Evolutionary conservation across 2,797 vertebrate genomes (phyloP).

Genomic region (Podargus strigoides): DNA sequence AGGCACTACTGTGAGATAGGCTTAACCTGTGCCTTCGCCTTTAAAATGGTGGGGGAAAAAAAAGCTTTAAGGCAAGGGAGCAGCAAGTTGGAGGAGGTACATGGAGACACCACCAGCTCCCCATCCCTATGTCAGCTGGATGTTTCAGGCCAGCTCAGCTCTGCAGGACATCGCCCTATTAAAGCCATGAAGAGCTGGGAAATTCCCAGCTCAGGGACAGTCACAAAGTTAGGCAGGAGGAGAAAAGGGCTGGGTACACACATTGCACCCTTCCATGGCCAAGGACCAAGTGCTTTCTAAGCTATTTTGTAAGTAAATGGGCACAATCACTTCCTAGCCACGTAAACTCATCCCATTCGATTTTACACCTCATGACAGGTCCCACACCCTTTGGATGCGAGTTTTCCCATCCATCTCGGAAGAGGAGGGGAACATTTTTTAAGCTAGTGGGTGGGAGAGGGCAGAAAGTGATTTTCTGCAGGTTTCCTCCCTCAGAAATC

Average conservation of each 20-base stretch:
- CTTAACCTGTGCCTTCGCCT: background rate
- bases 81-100: background rate
- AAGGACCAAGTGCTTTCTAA: background rate
- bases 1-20: background rate
- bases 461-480: background rate
- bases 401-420: background rate
- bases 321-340: background rate
- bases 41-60: background rate
- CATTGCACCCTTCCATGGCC: background rate
- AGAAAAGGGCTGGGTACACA: background rate
- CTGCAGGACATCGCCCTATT: background rate
- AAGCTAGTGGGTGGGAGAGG: background rate
- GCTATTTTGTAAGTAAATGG: fast-evolving
- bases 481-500: background rate
- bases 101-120: background rate
- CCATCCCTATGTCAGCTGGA: background rate
- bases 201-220: fast-evolving
- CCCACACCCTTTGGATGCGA: fast-evolving
- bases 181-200: background rate
- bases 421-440: background rate
- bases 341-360: background rate
- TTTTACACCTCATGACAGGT: background rate
- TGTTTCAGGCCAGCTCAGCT: background rate
- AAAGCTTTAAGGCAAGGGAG: background rate
- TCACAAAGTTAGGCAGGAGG: background rate